Conservation (phyloP, 2,797 vertebrate genomes). For the Myotis pilosus region DNA sequence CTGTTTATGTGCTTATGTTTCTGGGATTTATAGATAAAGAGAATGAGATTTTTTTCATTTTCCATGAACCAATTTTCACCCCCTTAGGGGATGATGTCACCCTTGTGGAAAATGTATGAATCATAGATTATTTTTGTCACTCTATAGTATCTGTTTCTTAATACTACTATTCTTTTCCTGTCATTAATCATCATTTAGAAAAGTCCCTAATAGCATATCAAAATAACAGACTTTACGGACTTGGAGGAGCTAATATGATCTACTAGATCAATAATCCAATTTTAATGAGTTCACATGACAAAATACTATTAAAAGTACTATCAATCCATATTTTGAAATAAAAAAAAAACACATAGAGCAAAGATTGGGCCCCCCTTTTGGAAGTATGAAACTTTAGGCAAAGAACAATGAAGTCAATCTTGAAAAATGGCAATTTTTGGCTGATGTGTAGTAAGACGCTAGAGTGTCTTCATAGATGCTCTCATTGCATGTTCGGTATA, state of each 20-base stretch:
- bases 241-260: constrained; percentile 54
- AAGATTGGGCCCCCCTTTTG: neutral
- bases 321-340: neutral
- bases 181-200: constrained; percentile 69
- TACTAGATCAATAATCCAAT: constrained; percentile 62
- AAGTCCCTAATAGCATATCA: constrained; percentile 50
- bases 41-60: neutral
- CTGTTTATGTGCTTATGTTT: neutral
- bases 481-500: neutral
- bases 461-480: neutral
- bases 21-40: neutral
- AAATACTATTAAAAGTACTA: neutral
- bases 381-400: constrained; percentile 21
- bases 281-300: constrained; percentile 62
- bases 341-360: neutral
- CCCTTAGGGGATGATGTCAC: neutral
- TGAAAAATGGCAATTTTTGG: neutral
- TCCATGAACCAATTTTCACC: neutral
- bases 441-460: neutral
- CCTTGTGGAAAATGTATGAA: neutral
- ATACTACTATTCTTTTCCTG: constrained; percentile 30
- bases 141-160: neutral
- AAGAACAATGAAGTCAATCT: neutral
- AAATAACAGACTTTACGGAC: constrained; percentile 36
- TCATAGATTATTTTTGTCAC: neutral